Evolutionary conservation across 2,113 vertebrate species (phyloP).

Genomic region (Pandion haliaetus): DNA sequence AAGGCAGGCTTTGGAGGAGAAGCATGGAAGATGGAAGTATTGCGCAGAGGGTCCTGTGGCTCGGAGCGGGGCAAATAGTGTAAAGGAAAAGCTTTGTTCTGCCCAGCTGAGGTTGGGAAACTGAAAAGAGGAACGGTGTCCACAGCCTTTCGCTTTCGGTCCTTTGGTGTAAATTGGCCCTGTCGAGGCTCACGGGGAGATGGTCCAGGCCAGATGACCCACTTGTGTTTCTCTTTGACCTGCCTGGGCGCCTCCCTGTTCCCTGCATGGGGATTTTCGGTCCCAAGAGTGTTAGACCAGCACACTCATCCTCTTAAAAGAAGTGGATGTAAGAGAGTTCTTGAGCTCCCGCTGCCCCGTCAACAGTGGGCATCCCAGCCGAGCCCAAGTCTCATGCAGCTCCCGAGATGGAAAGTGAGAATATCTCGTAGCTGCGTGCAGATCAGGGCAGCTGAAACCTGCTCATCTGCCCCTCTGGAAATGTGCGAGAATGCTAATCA

Average conservation of each 20-base stretch:
- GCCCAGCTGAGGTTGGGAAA: background rate
- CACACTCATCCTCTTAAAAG: background rate
- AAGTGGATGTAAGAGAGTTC: background rate
- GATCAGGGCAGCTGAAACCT: background rate
- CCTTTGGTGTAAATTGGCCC: background rate
- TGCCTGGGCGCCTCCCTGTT: background rate
- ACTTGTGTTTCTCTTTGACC: background rate
- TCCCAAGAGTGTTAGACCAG: background rate
- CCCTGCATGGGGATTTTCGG: background rate
- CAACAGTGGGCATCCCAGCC: background rate
- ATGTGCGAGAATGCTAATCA: background rate
- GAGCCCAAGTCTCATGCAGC: background rate
- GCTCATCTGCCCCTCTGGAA: background rate
- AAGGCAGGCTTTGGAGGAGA: background rate
- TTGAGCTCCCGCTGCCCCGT: background rate
- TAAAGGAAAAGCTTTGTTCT: background rate
- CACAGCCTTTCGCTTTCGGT: background rate
- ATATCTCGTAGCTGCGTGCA: background rate
- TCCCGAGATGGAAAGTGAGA: background rate
- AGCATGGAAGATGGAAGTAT: background rate
- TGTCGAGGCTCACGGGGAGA: background rate
- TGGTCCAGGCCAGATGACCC: too few species aligned
- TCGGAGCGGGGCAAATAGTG: rapidly evolving
- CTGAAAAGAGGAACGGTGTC: background rate
- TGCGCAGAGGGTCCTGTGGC: background rate